Conservation (phyloP, 2,113 vertebrate species). For the Oryzias javanicus region DNA sequence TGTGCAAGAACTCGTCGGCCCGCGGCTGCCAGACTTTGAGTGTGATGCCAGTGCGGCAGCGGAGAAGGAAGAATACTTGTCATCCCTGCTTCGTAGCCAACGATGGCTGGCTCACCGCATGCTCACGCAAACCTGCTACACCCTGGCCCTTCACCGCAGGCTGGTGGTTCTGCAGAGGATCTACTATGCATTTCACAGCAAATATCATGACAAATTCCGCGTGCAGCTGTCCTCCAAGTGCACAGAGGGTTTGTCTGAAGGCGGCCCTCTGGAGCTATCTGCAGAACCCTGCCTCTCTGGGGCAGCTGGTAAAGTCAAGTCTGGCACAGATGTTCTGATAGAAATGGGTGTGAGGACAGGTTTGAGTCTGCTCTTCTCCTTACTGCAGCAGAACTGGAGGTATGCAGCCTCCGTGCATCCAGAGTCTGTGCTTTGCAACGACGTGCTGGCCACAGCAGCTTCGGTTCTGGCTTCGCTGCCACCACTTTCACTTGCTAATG, state of each 20-base stretch:
- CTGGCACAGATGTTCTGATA: conserved; percentile 80
- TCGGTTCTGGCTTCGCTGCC: conserved; percentile 79
- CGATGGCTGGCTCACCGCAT: conserved; percentile 77
- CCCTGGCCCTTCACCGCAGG: conserved; percentile 75
- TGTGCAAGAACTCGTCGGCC: conserved; percentile 77
- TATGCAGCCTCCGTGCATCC: conserved; percentile 66
- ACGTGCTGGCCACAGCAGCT: conserved; percentile 78
- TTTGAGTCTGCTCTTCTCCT: conserved; percentile 79
- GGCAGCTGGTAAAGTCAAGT: conserved; percentile 59
- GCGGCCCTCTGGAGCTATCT: conserved; percentile 63
- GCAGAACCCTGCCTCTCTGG: conserved; percentile 62
- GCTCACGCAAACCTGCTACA: conserved; percentile 77
- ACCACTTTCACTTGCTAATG: conserved; percentile 80
- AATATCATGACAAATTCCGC: conserved; percentile 80
- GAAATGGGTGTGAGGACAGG: conserved; percentile 84
- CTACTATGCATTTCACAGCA: conserved; percentile 81
- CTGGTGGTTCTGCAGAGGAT: conserved; percentile 78
- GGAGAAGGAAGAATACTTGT: conserved; percentile 80
- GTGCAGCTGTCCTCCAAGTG: conserved; percentile 63
- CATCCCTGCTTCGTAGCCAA: conserved; percentile 78
- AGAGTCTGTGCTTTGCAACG: conserved; percentile 77
- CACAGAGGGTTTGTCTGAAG: conserved; percentile 57
- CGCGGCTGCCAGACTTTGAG: conserved; percentile 82
- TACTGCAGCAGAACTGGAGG: conserved; percentile 82
- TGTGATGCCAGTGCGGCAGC: conserved; percentile 73